phyloP scores from a whole-genome alignment of 2,113 vertebrate species.

The Plecturocebus donacophilus region DNA sequence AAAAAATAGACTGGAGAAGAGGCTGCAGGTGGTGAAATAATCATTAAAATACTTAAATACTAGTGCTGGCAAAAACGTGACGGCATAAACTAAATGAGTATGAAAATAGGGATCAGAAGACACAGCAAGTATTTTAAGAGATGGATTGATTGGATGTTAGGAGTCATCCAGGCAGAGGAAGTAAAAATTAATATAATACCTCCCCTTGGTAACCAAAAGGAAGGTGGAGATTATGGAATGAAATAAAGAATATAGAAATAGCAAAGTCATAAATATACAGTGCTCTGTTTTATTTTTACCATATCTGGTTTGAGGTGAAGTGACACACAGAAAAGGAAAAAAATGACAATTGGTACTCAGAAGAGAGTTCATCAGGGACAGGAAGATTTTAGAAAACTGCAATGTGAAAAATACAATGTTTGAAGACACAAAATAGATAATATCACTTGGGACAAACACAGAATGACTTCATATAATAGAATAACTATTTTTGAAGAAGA shows the following conservation, averaged over 20 bases:
- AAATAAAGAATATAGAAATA: background rate
- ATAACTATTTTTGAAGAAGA: background rate
- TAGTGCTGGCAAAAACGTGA: background rate
- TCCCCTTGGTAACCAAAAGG: background rate
- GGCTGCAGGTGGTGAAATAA: background rate
- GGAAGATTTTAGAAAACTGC: background rate
- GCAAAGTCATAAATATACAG: background rate
- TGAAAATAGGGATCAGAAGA: background rate
- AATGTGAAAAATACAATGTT: background rate
- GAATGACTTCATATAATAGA: background rate
- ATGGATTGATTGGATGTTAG: background rate
- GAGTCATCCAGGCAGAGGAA: background rate
- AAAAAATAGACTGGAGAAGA: background rate
- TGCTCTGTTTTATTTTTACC: background rate
- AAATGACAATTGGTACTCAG: background rate
- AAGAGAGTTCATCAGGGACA: background rate
- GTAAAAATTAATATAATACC: background rate
- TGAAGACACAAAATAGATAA: background rate
- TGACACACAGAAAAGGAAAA: background rate
- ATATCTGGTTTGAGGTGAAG: background rate
- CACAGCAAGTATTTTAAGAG: background rate
- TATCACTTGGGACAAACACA: background rate
- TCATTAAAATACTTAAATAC: background rate
- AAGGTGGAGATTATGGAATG: background rate
- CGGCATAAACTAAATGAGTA: background rate